Evolutionary conservation across 2,888 invertebrate species (phyloP).

Genomic region (Prosapia bicincta): DNA sequence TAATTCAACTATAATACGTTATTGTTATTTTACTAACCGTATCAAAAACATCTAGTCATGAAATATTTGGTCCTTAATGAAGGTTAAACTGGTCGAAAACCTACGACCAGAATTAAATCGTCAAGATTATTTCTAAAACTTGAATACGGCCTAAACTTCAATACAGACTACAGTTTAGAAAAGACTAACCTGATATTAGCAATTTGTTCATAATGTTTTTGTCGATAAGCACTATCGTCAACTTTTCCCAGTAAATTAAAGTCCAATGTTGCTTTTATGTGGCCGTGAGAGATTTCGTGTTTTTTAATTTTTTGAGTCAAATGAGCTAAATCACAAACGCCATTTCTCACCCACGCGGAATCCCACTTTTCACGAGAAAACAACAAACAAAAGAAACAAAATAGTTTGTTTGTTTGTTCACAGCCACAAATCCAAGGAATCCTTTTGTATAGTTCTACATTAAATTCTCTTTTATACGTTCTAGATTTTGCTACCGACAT

Average conservation of each 20-base stretch:
- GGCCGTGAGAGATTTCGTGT: conserved; percentile 6
- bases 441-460: background rate
- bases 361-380: conserved; percentile 5
- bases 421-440: conserved; percentile 18
- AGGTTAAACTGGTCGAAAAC: too few species aligned
- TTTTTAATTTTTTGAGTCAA: conserved; percentile 11
- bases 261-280: conserved; percentile 11
- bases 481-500: background rate
- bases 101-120: too few species aligned
- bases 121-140: too few species aligned
- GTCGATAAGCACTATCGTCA: conserved; percentile 7
- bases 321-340: conserved; percentile 14
- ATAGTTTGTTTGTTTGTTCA: conserved; percentile 13
- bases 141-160: too few species aligned
- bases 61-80: too few species aligned
- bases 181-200: too few species aligned
- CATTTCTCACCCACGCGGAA: conserved; percentile 10
- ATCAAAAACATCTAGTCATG: too few species aligned
- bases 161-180: too few species aligned
- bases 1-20: too few species aligned
- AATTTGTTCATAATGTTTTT: too few species aligned
- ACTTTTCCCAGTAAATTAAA: conserved; percentile 17
- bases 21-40: too few species aligned
- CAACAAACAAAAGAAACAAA: conserved; percentile 16
- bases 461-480: conserved; percentile 6